Percentiles rank a stretch among this genome's conserved stretches.
phyloP scores from a whole-genome alignment of 2,113 vertebrate species.

The Chloropsis cyanopogon region DNA sequence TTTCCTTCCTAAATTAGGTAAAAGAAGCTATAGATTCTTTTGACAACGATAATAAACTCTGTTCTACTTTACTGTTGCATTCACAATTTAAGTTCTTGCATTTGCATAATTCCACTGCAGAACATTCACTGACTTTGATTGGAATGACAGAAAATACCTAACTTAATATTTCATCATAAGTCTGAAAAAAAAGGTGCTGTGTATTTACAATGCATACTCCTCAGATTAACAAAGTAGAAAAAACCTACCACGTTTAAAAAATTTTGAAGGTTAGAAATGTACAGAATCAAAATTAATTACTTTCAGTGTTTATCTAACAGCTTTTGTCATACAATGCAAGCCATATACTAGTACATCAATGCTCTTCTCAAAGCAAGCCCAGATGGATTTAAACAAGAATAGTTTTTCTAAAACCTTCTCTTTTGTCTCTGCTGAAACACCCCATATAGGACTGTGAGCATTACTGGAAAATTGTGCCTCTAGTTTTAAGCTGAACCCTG shows the following conservation, averaged over 20 bases:
- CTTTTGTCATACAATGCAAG: neutral
- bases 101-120: neutral
- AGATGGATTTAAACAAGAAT: conserved; percentile 53
- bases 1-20: neutral
- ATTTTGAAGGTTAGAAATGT: neutral
- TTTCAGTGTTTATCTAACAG: neutral
- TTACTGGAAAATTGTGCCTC: neutral
- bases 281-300: neutral
- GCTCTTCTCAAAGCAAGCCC: conserved; percentile 17
- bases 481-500: neutral
- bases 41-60: neutral
- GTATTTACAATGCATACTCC: neutral
- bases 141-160: neutral
- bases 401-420: conserved; percentile 54
- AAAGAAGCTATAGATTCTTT: neutral
- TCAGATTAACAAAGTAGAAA: neutral
- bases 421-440: conserved; percentile 48
- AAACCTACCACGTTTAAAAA: neutral
- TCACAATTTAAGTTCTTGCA: neutral
- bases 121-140: neutral
- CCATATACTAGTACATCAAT: neutral
- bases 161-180: neutral
- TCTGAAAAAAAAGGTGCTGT: neutral
- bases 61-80: neutral
- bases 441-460: neutral